These are phyloP conservation scores for Osmerus eperlanus DNA, from an alignment of 2,113 vertebrate genomes.

Conservation along the genomic window DNA sequence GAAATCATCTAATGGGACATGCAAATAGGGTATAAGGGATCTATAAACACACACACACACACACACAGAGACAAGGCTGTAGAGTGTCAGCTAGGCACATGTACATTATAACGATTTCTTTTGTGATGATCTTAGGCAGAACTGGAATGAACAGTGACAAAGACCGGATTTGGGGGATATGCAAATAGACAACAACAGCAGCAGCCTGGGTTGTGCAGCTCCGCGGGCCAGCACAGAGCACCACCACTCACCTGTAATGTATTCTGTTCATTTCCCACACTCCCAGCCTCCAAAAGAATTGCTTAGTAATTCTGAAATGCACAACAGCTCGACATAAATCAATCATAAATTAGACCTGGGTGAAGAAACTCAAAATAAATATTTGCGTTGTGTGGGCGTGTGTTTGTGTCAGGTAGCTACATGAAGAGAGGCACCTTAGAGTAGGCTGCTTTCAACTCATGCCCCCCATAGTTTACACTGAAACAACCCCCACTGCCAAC, in stretches of 20 bases:
- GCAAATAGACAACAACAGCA: slow-evolving; percentile 8
- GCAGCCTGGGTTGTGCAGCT: slow-evolving; percentile 9
- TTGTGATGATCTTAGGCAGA: too few relatives aligned
- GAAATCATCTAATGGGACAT: too few relatives aligned
- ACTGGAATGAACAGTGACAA: too few relatives aligned
- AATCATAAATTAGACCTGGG: background rate
- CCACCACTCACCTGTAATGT: slow-evolving; percentile 13
- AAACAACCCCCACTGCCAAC: background rate
- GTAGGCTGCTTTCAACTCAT: background rate
- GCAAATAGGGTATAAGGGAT: too few relatives aligned
- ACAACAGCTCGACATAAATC: background rate
- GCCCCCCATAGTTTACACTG: background rate
- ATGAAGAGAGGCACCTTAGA: background rate
- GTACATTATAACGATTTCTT: too few relatives aligned
- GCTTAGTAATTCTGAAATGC: slow-evolving; percentile 11
- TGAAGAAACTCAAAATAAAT: background rate
- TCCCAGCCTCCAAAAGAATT: background rate
- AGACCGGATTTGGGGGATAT: slow-evolving; percentile 22
- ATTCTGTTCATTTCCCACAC: slow-evolving; percentile 4
- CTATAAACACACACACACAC: too few relatives aligned
- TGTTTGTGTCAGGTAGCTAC: background rate
- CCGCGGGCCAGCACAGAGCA: background rate
- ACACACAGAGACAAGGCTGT: too few relatives aligned
- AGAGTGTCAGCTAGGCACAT: too few relatives aligned
- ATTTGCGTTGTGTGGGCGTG: background rate